Percentiles rank a stretch among this genome's conserved stretches.
These are phyloP conservation scores for Tenualosa ilisha DNA, from an alignment of 2,797 vertebrate species.

Conservation along the genomic window DNA sequence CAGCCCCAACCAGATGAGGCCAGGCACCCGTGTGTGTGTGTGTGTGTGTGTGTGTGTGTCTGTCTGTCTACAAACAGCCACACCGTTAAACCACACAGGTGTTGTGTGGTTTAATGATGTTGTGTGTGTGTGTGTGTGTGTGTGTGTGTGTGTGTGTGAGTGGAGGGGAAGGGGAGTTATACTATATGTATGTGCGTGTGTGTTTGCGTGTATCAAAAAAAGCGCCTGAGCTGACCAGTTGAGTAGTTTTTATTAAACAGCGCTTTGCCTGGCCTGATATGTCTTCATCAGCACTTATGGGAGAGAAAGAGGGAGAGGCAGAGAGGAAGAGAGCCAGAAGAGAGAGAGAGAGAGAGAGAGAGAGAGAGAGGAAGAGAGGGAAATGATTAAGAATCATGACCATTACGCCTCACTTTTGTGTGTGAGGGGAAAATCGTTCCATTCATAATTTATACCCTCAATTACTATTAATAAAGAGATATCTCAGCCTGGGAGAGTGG, in stretches of 20 bases:
- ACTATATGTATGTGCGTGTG: neutral
- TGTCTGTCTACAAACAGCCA: neutral
- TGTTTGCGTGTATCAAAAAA: slow-evolving; percentile 31
- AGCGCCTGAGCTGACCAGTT: slow-evolving; percentile 22
- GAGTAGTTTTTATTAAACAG: slow-evolving; percentile 12
- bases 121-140: slow-evolving; percentile 19
- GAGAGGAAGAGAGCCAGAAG: neutral
- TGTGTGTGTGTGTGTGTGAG: slow-evolving; percentile 14
- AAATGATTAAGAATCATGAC: slow-evolving; percentile 97
- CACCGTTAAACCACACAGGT: slow-evolving; percentile 9
- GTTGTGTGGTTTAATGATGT: neutral
- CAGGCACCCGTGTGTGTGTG: neutral
- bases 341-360: slow-evolving; percentile 52
- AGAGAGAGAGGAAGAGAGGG: slow-evolving; percentile 55
- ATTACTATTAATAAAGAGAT: slow-evolving; percentile 99
- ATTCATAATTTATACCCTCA: slow-evolving; percentile 99
- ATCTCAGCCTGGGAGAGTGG: slow-evolving; percentile 89
- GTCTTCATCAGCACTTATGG: slow-evolving; percentile 3
- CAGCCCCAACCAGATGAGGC: neutral
- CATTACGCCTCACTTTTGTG: slow-evolving; percentile 93
- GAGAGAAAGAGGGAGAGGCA: neutral
- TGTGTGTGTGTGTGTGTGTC: neutral
- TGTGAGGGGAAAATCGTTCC: slow-evolving; percentile 93
- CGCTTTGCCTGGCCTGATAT: slow-evolving; percentile 14
- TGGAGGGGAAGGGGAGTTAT: neutral